Conservation (phyloP, 2,113 vertebrate species). For the Tichodroma muraria region DNA sequence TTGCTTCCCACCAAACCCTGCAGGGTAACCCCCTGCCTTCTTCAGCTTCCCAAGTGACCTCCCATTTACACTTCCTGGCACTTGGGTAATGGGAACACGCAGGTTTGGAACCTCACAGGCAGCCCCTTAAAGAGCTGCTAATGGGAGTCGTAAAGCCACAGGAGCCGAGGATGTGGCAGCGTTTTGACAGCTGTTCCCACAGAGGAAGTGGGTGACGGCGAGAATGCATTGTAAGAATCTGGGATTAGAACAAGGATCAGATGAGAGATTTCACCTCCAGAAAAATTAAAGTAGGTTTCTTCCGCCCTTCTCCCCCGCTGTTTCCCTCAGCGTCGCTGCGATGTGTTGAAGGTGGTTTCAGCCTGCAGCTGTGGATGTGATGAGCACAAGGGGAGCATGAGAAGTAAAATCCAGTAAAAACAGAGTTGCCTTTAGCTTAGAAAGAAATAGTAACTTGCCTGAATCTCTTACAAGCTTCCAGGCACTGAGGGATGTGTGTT, state of each 20-base stretch:
- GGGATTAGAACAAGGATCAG: not conserved
- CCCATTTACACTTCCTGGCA: not conserved
- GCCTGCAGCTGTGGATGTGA: not conserved
- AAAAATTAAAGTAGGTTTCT: not conserved
- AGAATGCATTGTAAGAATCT: slow-evolving; percentile 53
- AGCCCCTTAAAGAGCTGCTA: slow-evolving; percentile 65
- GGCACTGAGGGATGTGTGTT: not conserved
- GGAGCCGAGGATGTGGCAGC: slow-evolving; percentile 68
- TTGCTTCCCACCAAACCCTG: not conserved
- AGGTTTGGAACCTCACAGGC: slow-evolving; percentile 25
- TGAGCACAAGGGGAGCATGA: not conserved
- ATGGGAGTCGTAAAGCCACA: slow-evolving; percentile 69
- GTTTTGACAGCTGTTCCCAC: slow-evolving; percentile 84
- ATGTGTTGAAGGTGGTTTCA: not conserved
- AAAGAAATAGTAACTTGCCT: not conserved
- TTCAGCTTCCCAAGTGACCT: not conserved
- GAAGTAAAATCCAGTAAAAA: not conserved
- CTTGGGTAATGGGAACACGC: not conserved
- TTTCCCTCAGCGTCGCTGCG: not conserved
- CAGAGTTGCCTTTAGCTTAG: not conserved
- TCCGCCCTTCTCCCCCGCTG: not conserved
- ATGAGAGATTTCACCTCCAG: not conserved
- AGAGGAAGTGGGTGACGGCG: slow-evolving; percentile 79
- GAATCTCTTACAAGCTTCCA: not conserved
- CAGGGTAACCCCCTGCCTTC: not conserved